Conservation (phyloP, 2,113 vertebrate genomes). For the Todiramphus chloris region DNA sequence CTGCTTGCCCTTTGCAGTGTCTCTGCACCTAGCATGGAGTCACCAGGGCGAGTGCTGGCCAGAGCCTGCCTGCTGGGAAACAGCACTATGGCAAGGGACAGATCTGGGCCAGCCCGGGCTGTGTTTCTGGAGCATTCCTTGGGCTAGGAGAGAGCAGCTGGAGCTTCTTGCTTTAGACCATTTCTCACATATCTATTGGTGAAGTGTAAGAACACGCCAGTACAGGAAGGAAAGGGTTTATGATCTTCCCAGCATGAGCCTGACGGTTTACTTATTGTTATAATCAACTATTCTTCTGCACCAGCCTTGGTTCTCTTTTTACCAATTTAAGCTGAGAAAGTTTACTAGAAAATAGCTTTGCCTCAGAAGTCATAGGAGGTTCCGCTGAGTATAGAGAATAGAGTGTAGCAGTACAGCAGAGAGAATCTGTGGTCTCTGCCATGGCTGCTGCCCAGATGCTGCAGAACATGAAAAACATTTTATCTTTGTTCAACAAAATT, state of each 20-base stretch:
- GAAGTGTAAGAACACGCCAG: not conserved
- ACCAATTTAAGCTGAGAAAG: not conserved
- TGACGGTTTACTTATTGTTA: not conserved
- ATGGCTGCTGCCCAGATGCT: not conserved
- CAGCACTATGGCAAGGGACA: slow-evolving; percentile 13
- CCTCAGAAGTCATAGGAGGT: not conserved
- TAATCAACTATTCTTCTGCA: not conserved
- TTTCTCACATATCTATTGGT: slow-evolving; percentile 27
- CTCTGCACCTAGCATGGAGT: not conserved
- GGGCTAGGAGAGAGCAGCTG: slow-evolving; percentile 35
- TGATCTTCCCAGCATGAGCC: not conserved
- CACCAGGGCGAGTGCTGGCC: not conserved
- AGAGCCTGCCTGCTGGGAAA: not conserved
- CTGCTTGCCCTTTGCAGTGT: not conserved
- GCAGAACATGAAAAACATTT: not conserved
- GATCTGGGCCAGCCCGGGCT: slow-evolving; percentile 43
- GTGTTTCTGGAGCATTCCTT: slow-evolving; percentile 2
- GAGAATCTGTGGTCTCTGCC: not conserved
- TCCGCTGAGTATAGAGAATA: not conserved
- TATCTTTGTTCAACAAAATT: not conserved
- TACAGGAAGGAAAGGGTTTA: not conserved
- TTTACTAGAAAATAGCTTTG: not conserved
- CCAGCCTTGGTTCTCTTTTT: not conserved
- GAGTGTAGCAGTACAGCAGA: not conserved
- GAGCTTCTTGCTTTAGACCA: not conserved